Base-by-base conservation (phyloP, 2,797 vertebrate genomes). In the Microctenopoma stevenorrisi region DNA sequence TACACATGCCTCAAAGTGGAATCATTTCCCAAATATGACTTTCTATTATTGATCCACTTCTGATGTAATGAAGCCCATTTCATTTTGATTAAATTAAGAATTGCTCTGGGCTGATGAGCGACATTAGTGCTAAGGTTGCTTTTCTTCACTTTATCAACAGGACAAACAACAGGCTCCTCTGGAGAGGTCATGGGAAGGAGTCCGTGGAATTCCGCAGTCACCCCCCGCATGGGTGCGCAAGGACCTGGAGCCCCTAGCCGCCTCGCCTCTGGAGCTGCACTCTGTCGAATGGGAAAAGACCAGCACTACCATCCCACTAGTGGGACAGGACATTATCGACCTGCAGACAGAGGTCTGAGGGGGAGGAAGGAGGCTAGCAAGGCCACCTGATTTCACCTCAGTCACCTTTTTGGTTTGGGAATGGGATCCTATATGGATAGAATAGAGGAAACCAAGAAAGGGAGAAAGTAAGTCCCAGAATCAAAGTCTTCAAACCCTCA, bases 321-420 rank as follows among this genome's bases (percentile, higher is more conserved):
- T 98, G 93, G 97, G 96, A 81, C 98, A 99, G 94, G 98, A 99
- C 94, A 96, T 98, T 92, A 99, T 98, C 5, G 98, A 99, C 93
- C 96, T 99, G 92, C 98, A 99, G 93, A 99, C 98, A 0, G 98
- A 99, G 94, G 98, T 99, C 94, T 99, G 96, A 99, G 93, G 88
- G 76, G 89, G 72, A 79, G 58, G 80, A 87, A 74, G 86, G 81
- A 64, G 83, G 86, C 82, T 35, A 74, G 90, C 87, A 1, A 87
- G 82, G 92, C 92, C 90, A 81, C 89, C 87, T 87, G 84, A 89
- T 88, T 92, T 89, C 88, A 93, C 89, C 89, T 91, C 69, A 54
- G 85, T 86, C 84, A 88, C 86, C 86, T 85, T 90, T 90, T 94
- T 91, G 85, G 76, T 91, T 93, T 87, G 65, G 76, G 79, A 84